A percentile compares a stretch with the other conserved stretches of the same genome.
phyloP scores from a whole-genome alignment of 2,113 vertebrate genomes.

The Anser brachyrhynchus region DNA sequence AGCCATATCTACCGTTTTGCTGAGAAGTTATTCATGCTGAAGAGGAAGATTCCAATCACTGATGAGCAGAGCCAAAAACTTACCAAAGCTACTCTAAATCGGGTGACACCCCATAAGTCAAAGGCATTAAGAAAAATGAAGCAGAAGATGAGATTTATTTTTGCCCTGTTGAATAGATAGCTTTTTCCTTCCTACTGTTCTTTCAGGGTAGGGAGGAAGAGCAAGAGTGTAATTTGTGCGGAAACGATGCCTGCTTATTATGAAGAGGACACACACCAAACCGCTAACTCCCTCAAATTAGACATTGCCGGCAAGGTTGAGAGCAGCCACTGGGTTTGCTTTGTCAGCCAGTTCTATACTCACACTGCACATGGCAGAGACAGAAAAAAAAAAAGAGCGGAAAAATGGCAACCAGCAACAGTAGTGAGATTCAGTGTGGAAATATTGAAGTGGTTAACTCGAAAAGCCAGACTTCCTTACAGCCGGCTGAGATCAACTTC shows the following conservation, averaged over 20 bases:
- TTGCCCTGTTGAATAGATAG: neutral
- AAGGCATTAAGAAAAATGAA: neutral
- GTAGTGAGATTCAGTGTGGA: neutral
- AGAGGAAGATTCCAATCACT: neutral
- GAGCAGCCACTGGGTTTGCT: neutral
- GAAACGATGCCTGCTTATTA: neutral
- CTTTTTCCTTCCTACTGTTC: neutral
- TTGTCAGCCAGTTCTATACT: neutral
- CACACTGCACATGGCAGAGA: neutral
- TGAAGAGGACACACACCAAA: neutral
- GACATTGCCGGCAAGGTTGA: neutral
- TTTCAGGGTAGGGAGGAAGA: neutral
- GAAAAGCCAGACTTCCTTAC: neutral
- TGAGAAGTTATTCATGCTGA: neutral
- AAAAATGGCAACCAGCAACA: neutral
- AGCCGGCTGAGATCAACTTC: neutral
- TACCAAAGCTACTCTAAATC: neutral
- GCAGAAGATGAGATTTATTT: neutral
- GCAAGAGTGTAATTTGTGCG: neutral
- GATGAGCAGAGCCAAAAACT: neutral
- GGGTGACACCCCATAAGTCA: neutral
- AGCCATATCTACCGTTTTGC: neutral
- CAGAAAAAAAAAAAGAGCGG: neutral
- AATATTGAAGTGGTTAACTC: neutral
- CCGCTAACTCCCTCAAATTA: neutral